Percentiles rank a stretch among this genome's conserved stretches.
Conservation (phyloP, 2,888 invertebrate genomes). For the Coelinius sp. region DNA sequence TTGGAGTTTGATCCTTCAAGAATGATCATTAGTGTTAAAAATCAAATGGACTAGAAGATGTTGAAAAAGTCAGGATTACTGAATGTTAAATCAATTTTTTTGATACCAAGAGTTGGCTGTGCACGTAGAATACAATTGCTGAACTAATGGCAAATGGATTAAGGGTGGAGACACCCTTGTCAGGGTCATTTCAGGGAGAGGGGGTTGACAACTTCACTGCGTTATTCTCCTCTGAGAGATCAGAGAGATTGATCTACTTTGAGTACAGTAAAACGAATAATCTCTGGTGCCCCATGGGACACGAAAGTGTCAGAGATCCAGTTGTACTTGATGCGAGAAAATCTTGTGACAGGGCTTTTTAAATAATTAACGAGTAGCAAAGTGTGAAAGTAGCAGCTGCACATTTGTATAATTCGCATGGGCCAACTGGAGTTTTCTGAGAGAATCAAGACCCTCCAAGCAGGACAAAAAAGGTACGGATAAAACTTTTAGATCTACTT, state of each 20-base stretch:
- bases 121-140: slow-evolving; percentile 40
- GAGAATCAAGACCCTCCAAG: background rate
- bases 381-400: slow-evolving; percentile 37
- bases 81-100: slow-evolving; percentile 33
- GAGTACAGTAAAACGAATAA: slow-evolving; percentile 10
- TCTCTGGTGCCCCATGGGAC: background rate
- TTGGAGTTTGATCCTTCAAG: too few species aligned
- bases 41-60: slow-evolving; percentile 1
- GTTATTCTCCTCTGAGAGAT: slow-evolving; percentile 5
- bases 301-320: slow-evolving; percentile 11
- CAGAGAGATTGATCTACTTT: background rate
- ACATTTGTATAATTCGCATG: slow-evolving; percentile 41
- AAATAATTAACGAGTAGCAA: slow-evolving; percentile 39
- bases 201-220: slow-evolving; percentile 17
- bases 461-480: background rate
- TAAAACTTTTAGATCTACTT: slow-evolving; percentile 13
- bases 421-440: background rate
- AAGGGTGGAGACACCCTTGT: slow-evolving; percentile 2
- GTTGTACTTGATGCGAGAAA: background rate
- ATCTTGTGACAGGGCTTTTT: slow-evolving; percentile 5
- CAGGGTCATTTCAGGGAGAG: background rate
- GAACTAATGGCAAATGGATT: slow-evolving; percentile 28
- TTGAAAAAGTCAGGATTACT: background rate
- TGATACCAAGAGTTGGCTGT: slow-evolving; percentile 22
- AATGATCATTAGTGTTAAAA: background rate